Evolutionary conservation across 2,888 invertebrate species (phyloP), one percentile per base, ranked within the genome.

Genomic region (Quadriops clusia): DNA sequence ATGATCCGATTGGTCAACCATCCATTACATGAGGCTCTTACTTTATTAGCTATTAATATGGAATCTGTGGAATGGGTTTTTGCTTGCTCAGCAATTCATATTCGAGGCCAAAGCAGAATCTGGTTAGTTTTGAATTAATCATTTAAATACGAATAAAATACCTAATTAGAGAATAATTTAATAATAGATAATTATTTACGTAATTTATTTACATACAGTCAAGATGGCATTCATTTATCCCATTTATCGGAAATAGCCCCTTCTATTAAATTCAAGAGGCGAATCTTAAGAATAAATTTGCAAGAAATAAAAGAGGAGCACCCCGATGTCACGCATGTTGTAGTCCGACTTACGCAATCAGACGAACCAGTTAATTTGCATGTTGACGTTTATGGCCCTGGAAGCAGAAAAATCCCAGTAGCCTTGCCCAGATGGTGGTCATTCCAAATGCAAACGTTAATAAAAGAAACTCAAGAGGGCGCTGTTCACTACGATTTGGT

Each of bases 61-160:
- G 73, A 75, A 26, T 67, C 69, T 13, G 70, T 66, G 23, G 77
- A 83, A 39, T 89, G 87, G 87, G 57, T 86, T 10, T 84, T 75
- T 50, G 80, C 74, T 9, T 87, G 86, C 50, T 67, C 70, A 32
- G 77, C 79, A 2, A 65, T 68, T 37, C 58, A 61, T 16, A 60
- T 71, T 2, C 58, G 64, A 44, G 61, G 61, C 12, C 53, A 63
- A 7, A 63, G 68, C 38, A 64, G 73, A 65, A 65, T 70, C 51
- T 81, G 79, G 78, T 77, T 61, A 61, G 60, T 52, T 17, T 25
- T 28, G 23, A 1, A 5, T 21, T 11, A 10, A 10, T 11, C 11
- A 5, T 2, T 4, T 5, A 21, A 6, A 11, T 5, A 9, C 5
- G 21, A 10, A 5, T 10, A 21, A n/a, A 7, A 10, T 24, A 10